Conservation (phyloP, 2,888 invertebrate species). For the Acleris emargana region DNA sequence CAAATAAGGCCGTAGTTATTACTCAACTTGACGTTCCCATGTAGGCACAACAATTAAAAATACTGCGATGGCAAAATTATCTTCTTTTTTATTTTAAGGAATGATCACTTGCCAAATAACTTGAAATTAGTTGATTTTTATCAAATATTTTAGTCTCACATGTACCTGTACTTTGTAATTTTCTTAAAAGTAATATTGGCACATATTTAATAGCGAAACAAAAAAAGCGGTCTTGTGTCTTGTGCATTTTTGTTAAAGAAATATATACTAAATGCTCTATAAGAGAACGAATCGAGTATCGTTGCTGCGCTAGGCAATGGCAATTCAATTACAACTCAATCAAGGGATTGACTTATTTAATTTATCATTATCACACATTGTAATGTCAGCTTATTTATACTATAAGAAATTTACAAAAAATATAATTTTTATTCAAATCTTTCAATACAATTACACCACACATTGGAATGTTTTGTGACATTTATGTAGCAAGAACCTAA, state of each 20-base stretch:
- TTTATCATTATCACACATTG: conserved; percentile 24
- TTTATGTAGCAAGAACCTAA: conserved; percentile 2
- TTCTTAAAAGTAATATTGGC: conserved; percentile 47
- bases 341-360: background rate
- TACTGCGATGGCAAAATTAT: too few species aligned
- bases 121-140: conserved; percentile 39
- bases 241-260: background rate
- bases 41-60: too few species aligned
- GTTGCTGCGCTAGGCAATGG: background rate
- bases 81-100: conserved; percentile 6
- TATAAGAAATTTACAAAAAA: conserved; percentile 35
- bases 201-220: conserved; percentile 45
- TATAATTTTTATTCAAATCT: conserved; percentile 15
- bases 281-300: background rate
- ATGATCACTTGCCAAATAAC: background rate
- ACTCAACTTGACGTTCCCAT: too few species aligned
- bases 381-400: conserved; percentile 17
- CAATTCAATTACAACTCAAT: background rate
- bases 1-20: too few species aligned
- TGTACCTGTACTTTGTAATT: conserved; percentile 34
- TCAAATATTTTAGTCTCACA: conserved; percentile 48
- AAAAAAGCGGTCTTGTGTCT: conserved; percentile 12
- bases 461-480: conserved; percentile 34
- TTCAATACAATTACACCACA: conserved; percentile 27
- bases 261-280: too few species aligned